Evolutionary conservation across 2,797 vertebrate genomes (phyloP), one percentile per base, ranked within the genome.

Genomic region (Chelmon rostratus): DNA sequence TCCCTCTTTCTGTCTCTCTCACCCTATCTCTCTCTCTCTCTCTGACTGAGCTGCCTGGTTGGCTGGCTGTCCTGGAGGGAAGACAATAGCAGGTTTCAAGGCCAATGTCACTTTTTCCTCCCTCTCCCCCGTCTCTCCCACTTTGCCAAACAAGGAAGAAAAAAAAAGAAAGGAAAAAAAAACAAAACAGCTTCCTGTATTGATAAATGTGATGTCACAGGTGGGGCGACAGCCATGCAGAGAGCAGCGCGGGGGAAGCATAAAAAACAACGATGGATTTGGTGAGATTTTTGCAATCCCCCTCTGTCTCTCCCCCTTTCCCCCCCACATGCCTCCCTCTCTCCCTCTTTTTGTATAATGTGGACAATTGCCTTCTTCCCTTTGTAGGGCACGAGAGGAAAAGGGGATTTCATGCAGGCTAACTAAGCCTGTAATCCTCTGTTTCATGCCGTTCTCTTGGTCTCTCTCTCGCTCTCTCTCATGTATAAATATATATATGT

Each of bases 1-100:
- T 49, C 35, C 47, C 62, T 25, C 49, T 53, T 62, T 68, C 56
- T 52, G 53, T 42, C 50, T 68, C 56, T 44, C 35, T 46, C 37
- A 52, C 85, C 63, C 86, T n/a, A n/a, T 49, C 70, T 50, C 37
- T 71, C 47, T 44, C 76, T 25, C 71, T 52, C 80, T 82, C 75
- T 86, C 87, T 80, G 83, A 84, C 91, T 82, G 90, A 86, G 90
- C 86, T 63, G 89, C 82, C 85, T 93, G 86, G 91, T 93, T 94
- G 93, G 94, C 92, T 93, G 91, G 84, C 88, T 89, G 92, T 95
- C 93, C 94, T 94, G 91, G 87, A 94, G 93, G 93, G 91, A 90
- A 94, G 89, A 95, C 94, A 95, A 95, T 94, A 93, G 94, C 92
- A 90, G 94, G 92, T 93, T 96, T 95, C 93, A 94, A 95, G 93